Conservation (phyloP, 1,140 invertebrate genomes). For the Lamellibrachia luymesi region DNA sequence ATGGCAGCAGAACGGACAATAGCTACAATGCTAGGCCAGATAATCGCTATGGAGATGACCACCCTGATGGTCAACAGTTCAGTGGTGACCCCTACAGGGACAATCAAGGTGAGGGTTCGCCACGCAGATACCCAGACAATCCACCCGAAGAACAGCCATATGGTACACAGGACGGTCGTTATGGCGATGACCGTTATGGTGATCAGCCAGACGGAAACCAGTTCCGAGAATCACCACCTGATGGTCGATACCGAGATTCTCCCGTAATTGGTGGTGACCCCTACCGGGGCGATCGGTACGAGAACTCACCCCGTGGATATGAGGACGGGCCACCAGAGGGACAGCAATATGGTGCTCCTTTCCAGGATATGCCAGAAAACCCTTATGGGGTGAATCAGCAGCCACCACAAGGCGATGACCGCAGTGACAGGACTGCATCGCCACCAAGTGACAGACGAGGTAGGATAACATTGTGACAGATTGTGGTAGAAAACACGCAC, state of each 20-base stretch:
- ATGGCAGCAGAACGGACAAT: too few relatives aligned
- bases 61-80: neutral
- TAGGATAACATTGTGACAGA: neutral
- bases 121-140: neutral
- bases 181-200: conserved; percentile 2
- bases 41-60: neutral
- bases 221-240: neutral
- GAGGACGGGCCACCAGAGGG: neutral
- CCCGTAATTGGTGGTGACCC: neutral
- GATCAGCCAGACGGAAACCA: conserved; percentile 36
- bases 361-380: neutral
- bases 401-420: neutral
- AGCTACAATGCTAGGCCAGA: neutral
- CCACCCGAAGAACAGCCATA: conserved; percentile 27
- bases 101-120: neutral
- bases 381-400: neutral
- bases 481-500: neutral
- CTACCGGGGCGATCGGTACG: neutral
- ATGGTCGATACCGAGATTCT: neutral
- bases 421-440: neutral
- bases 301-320: neutral
- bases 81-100: neutral
- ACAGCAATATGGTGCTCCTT: neutral
- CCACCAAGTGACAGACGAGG: neutral
- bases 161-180: neutral